These are phyloP conservation scores for Ornithoptera priamus DNA, from an alignment of 2,888 invertebrate species.

Conservation along the genomic window DNA sequence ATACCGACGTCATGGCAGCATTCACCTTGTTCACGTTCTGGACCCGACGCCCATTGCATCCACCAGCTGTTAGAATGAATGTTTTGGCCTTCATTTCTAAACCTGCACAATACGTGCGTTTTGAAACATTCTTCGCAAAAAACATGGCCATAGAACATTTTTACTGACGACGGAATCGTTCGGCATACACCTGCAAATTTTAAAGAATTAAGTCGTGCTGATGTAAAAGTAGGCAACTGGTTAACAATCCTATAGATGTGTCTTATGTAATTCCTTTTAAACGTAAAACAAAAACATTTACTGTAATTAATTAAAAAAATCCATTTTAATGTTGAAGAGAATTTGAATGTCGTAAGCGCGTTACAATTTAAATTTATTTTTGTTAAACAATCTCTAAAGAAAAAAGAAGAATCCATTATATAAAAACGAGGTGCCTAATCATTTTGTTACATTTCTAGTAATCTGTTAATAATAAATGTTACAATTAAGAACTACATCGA, in stretches of 20 bases:
- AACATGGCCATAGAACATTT: slow-evolving; percentile 74
- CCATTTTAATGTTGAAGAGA: no score
- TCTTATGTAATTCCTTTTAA: no score
- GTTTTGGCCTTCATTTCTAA: slow-evolving; percentile 54
- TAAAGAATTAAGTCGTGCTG: slow-evolving; percentile 1
- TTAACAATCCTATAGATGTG: no score
- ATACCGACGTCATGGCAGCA: slow-evolving; percentile 18
- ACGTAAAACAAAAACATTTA: no score
- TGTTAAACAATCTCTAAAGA: no score
- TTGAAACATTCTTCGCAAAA: slow-evolving; percentile 71
- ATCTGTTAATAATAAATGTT: background rate
- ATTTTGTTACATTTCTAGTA: no score
- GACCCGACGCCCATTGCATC: slow-evolving; percentile 65
- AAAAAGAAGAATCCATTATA: no score
- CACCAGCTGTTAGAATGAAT: slow-evolving; percentile 65
- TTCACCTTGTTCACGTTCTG: slow-evolving; percentile 40
- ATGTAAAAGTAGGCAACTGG: background rate
- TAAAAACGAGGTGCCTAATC: no score
- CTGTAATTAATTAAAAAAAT: no score
- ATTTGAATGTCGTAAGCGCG: no score
- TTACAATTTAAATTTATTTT: no score
- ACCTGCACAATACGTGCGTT: slow-evolving; percentile 57
- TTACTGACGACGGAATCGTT: slow-evolving; percentile 59
- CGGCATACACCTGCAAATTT: slow-evolving; percentile 59
- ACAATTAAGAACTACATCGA: slow-evolving; percentile 30